Percentiles rank a stretch among this genome's conserved stretches.
Conservation (phyloP, 2,797 vertebrate species). For the Myotis planiceps region DNA sequence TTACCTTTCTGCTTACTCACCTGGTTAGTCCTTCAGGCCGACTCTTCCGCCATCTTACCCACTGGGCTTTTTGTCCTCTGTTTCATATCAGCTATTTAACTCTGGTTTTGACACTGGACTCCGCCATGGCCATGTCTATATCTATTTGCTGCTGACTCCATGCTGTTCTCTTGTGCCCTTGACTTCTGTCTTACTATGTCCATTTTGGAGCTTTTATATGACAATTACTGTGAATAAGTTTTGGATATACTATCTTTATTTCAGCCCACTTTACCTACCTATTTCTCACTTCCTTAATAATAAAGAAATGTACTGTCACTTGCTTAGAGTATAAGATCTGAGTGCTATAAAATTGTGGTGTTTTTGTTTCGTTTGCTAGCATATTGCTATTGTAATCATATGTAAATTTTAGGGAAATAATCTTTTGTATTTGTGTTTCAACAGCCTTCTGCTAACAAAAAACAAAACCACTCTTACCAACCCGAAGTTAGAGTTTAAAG, state of each 20-base stretch:
- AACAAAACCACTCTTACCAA: not conserved
- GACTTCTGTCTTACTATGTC: not conserved
- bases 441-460: not conserved
- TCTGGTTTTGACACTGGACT: not conserved
- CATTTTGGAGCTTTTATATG: not conserved
- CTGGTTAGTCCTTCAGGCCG: not conserved
- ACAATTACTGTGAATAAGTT: not conserved
- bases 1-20: not conserved
- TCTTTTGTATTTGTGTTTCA: not conserved
- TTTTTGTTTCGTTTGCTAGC: not conserved
- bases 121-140: not conserved
- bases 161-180: not conserved
- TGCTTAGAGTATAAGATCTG: not conserved
- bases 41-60: accelerated
- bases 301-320: not conserved
- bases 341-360: not conserved
- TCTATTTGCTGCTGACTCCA: not conserved
- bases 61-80: not conserved
- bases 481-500: not conserved
- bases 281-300: not conserved
- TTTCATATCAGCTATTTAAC: not conserved
- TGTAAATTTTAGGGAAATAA: not conserved
- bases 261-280: not conserved
- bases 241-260: not conserved
- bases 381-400: not conserved